Conservation (phyloP, 2,888 invertebrate species). For the Papilio demoleus region DNA sequence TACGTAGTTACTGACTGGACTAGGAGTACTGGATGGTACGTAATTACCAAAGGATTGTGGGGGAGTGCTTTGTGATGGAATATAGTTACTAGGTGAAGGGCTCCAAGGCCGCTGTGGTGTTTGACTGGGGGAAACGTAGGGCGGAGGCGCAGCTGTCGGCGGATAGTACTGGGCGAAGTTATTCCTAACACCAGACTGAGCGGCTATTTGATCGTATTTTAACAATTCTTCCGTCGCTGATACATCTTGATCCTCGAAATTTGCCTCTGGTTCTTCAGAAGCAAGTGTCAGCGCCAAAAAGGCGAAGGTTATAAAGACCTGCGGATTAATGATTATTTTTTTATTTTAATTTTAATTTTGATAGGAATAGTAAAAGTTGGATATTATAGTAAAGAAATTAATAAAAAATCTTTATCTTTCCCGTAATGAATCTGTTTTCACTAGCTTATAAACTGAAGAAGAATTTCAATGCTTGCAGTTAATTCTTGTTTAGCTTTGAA, state of each 20-base stretch:
- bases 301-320: conserved; percentile 64
- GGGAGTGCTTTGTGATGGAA: conserved; percentile 43
- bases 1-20: conserved; percentile 41
- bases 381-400: too few species aligned
- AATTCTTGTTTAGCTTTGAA: too few species aligned
- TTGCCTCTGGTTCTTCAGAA: conserved; percentile 53
- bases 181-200: conserved; percentile 53
- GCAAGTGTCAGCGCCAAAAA: conserved; percentile 67
- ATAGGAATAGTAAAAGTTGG: too few species aligned
- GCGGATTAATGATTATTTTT: conserved; percentile 45
- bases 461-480: too few species aligned
- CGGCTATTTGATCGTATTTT: conserved; percentile 52
- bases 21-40: conserved; percentile 46
- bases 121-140: conserved; percentile 44
- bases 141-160: conserved; percentile 49
- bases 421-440: too few species aligned
- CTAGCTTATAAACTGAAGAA: too few species aligned
- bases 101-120: conserved; percentile 52
- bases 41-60: conserved; percentile 43
- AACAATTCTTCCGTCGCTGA: conserved; percentile 60
- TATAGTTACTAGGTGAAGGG: conserved; percentile 43
- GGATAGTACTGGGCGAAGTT: conserved; percentile 53
- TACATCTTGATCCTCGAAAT: conserved; percentile 63
- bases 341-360: neutral
- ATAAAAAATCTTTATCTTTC: too few species aligned